Evolutionary conservation across 2,888 invertebrate species (phyloP).

Genomic region (Eilema depressum): DNA sequence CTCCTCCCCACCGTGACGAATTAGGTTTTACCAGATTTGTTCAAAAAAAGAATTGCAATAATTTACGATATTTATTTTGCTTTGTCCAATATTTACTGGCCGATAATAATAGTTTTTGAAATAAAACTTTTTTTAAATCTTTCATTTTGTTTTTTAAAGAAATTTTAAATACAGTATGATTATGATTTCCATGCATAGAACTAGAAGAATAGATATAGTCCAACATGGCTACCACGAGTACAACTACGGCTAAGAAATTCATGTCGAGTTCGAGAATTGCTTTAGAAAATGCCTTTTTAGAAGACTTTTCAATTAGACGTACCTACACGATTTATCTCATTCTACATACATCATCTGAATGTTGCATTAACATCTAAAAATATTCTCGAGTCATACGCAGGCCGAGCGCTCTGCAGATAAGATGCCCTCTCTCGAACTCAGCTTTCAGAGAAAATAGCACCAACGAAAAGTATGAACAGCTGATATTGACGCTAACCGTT

Average conservation of each 20-base stretch:
- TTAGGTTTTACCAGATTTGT: slow-evolving; percentile 53
- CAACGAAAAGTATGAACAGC: slow-evolving; percentile 1
- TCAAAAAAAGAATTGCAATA: slow-evolving; percentile 41
- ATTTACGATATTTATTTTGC: slow-evolving; percentile 28
- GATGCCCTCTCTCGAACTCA: slow-evolving; percentile 36
- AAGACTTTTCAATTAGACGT: no score
- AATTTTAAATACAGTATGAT: no score
- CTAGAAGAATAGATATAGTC: no score
- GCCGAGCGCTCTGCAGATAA: slow-evolving; percentile 38
- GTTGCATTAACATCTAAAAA: slow-evolving; percentile 20
- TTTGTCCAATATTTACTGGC: slow-evolving; percentile 23
- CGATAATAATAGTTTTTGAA: neutral
- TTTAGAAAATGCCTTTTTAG: no score
- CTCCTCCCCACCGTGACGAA: slow-evolving; percentile 64
- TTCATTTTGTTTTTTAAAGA: neutral
- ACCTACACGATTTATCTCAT: no score
- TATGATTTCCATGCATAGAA: no score
- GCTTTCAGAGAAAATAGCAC: slow-evolving; percentile 40
- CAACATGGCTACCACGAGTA: no score
- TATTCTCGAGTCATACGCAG: slow-evolving; percentile 21
- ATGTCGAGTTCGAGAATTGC: no score
- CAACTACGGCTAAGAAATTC: no score
- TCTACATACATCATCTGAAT: slow-evolving; percentile 7
- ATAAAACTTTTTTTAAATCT: neutral
- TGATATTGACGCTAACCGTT: neutral